Conservation (phyloP, 2,888 invertebrate species). For the Caenorhabditis zanzibari region DNA sequence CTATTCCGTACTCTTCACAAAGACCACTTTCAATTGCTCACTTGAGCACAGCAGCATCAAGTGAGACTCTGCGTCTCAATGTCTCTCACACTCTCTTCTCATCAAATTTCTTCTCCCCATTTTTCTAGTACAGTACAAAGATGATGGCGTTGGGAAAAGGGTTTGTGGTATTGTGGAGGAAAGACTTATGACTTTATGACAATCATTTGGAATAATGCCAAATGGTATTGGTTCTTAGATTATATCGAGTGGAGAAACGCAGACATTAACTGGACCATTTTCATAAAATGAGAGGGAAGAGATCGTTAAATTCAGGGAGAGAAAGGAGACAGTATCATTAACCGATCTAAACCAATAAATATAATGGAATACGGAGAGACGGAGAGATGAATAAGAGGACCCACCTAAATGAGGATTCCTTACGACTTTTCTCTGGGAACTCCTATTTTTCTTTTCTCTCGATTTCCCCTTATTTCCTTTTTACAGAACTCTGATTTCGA, state of each 20-base stretch:
- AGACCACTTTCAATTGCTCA: conserved; percentile 61
- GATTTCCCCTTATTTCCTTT: conserved; percentile 13
- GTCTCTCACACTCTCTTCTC: conserved; percentile 3
- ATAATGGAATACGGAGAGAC: conserved; percentile 33
- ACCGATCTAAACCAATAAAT: conserved; percentile 15
- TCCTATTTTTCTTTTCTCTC: conserved; percentile 20
- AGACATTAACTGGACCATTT: conserved; percentile 53
- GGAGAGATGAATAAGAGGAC: conserved; percentile 15
- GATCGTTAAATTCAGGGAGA: conserved; percentile 24
- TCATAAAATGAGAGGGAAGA: conserved; percentile 30
- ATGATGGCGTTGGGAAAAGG: conserved; percentile 9
- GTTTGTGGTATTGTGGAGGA: background rate
- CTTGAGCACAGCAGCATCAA: conserved; percentile 58
- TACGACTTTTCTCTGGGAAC: conserved; percentile 44
- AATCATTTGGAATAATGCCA: conserved; percentile 49
- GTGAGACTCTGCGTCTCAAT: conserved; percentile 40
- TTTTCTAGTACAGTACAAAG: conserved; percentile 40
- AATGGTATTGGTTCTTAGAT: conserved; percentile 42
- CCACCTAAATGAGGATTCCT: conserved; percentile 42
- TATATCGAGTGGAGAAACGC: conserved; percentile 29
- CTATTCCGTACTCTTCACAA: conserved; percentile 48
- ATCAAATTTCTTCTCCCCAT: conserved; percentile 1
- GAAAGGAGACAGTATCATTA: conserved; percentile 44
- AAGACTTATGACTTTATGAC: conserved; percentile 43
- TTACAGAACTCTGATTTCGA: conserved; percentile 40